Evolutionary conservation across 2,113 vertebrate genomes (phyloP), one percentile per base, ranked within the genome.

Genomic region (Condylura cristata): DNA sequence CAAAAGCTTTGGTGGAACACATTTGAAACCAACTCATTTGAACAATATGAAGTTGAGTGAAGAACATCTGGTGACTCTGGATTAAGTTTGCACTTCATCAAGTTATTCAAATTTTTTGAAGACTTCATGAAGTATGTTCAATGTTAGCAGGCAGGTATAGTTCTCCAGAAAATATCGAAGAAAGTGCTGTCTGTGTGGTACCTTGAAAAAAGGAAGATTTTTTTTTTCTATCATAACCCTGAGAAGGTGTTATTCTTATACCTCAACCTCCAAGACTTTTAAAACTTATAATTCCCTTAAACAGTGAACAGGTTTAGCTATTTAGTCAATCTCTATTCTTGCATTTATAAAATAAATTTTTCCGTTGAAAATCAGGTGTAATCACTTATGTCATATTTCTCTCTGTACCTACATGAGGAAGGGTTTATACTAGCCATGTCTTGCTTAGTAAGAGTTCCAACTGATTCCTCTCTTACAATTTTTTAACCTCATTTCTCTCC

Each of bases 151-250:
- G 0, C 22, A 68, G 6, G 41, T 13, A 81, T 18, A 28, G 68
- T 96, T 90, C 68, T 93, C 90, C 44, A 80, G 26, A 92, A 90
- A 84, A 48, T 93, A 90, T 71, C 61, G 79, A 78, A 93, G 41
- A 84, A 60, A n/a, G 24, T 34, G 26, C 66, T 82, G 13, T 94
- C 56, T 74, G n/a, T 65, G 26, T 86, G 56, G 41, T 16, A 4
- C 44, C 76, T 72, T 84, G 37, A 75, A 68, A 75, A 63, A 86
- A 60, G 39, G 2, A 51, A 1, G 5, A 13, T 65, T 68, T 66
- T 68, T 78, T 65, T 22, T 96, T 86, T 76, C 30, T 16, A 71
- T 71, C 93, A 41, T 48, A 87, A 58, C 58, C 8, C 10, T 85
- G 18, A 83, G 44, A 14, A 26, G 66, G 5, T 46, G 91, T 61